phyloP scores from a whole-genome alignment of 2,888 invertebrate genomes.

The Melieria omissa region DNA sequence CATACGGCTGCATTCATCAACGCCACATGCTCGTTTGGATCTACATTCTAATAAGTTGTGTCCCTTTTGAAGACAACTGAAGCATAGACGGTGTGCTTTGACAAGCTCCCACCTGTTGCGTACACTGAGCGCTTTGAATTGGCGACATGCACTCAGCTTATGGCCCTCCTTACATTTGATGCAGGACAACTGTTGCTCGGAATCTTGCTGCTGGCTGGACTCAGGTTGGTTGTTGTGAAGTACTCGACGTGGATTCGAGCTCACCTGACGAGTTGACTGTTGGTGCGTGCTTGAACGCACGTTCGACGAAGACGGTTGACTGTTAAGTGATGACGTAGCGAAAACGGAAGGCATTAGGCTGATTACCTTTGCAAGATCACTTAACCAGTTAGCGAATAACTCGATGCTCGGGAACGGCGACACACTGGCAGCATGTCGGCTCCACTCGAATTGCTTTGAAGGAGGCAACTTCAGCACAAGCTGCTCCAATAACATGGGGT shows the following conservation, averaged over 20 bases:
- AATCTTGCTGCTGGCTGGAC: background rate
- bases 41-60: background rate
- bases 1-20: background rate
- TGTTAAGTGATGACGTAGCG: background rate
- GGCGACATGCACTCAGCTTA: background rate
- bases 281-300: background rate
- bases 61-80: slow-evolving; percentile 7
- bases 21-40: background rate
- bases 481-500: slow-evolving; percentile 31
- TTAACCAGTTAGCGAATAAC: slow-evolving; percentile 32
- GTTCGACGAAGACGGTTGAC: background rate
- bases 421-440: slow-evolving; percentile 23
- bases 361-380: slow-evolving; percentile 28
- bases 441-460: slow-evolving; percentile 40
- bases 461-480: slow-evolving; percentile 35
- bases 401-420: slow-evolving; percentile 20
- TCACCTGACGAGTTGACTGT: background rate
- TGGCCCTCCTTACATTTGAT: background rate
- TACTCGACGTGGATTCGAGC: background rate
- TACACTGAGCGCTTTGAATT: slow-evolving; percentile 8
- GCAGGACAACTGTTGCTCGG: background rate
- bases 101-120: slow-evolving; percentile 7
- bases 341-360: slow-evolving; percentile 27
- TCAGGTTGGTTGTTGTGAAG: slow-evolving; percentile 1
- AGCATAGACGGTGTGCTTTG: slow-evolving; percentile 2